These are phyloP conservation scores for Synergus laeviventris DNA, from an alignment of 2,888 invertebrate genomes.

Conservation along the genomic window DNA sequence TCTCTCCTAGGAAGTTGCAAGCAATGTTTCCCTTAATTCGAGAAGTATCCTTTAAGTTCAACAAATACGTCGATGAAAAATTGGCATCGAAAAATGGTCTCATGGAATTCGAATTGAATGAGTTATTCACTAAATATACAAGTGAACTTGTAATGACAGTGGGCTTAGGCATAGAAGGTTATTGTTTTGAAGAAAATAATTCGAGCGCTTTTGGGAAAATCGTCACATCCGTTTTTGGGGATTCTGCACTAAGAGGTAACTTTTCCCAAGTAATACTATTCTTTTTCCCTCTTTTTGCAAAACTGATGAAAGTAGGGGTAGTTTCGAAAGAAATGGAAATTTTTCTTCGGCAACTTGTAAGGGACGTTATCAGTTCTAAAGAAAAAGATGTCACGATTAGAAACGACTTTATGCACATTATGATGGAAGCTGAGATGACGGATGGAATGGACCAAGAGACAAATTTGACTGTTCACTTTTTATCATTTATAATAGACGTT, in stretches of 20 bases:
- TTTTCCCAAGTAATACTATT: background rate
- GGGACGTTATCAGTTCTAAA: slow-evolving; percentile 67
- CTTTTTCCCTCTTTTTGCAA: background rate
- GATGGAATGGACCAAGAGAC: slow-evolving; percentile 63
- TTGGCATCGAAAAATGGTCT: slow-evolving; percentile 32
- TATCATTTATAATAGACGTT: slow-evolving; percentile 78
- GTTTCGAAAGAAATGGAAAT: slow-evolving; percentile 64
- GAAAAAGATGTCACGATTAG: slow-evolving; percentile 60
- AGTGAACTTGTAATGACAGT: slow-evolving; percentile 61
- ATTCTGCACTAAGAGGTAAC: slow-evolving; percentile 44
- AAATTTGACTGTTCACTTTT: slow-evolving; percentile 77
- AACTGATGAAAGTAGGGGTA: slow-evolving; percentile 65
- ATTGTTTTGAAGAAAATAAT: slow-evolving; percentile 59
- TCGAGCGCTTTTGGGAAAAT: slow-evolving; percentile 47
- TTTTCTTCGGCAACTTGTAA: slow-evolving; percentile 69
- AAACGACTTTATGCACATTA: slow-evolving; percentile 77
- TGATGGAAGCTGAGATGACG: slow-evolving; percentile 67
- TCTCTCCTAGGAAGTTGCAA: slow-evolving; percentile 57
- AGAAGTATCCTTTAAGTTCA: slow-evolving; percentile 58
- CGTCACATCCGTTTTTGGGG: slow-evolving; percentile 33
- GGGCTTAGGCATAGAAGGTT: slow-evolving; percentile 63
- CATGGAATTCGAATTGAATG: slow-evolving; percentile 59
- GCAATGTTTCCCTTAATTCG: slow-evolving; percentile 58
- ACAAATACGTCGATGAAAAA: slow-evolving; percentile 46
- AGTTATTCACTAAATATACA: slow-evolving; percentile 58